Evolutionary conservation across 2,797 vertebrate species (phyloP).

Genomic region (Lagodon rhomboides): DNA sequence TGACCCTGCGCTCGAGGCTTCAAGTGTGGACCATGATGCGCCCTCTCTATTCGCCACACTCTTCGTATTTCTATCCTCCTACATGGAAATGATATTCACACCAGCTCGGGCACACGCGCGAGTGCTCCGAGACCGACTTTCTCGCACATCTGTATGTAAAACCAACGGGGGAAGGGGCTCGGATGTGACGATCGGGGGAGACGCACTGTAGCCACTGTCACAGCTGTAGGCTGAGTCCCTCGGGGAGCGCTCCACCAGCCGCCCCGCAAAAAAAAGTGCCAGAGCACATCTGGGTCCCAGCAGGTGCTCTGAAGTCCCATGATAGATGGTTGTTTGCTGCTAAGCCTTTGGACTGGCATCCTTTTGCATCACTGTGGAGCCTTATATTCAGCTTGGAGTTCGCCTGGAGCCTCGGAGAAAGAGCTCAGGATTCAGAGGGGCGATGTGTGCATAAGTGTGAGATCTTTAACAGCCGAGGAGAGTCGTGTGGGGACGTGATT

Average conservation of each 20-base stretch:
- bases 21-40: conserved; percentile 44
- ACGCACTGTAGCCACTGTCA: conserved; percentile 68
- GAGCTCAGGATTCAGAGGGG: background rate
- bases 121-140: conserved; percentile 38
- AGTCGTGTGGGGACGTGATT: background rate
- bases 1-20: conserved; percentile 43
- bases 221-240: conserved; percentile 80
- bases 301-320: conserved; percentile 84
- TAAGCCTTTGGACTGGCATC: conserved; percentile 79
- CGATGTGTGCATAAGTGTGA: background rate
- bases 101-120: conserved; percentile 49
- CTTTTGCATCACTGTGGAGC: conserved; percentile 56
- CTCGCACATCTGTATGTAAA: conserved; percentile 71
- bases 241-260: conserved; percentile 79
- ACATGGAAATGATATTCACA: conserved; percentile 57
- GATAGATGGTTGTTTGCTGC: conserved; percentile 81
- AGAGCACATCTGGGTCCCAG: conserved; percentile 86
- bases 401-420: conserved; percentile 17
- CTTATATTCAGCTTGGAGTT: conserved; percentile 49
- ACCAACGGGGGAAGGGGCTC: conserved; percentile 58
- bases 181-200: conserved; percentile 66
- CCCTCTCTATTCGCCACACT: conserved; percentile 35
- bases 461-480: background rate
- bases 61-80: conserved; percentile 52
- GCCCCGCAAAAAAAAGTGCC: conserved; percentile 83